Evolutionary conservation across 2,888 invertebrate genomes (phyloP).

Genomic region (Allophyes oxyacanthae): DNA sequence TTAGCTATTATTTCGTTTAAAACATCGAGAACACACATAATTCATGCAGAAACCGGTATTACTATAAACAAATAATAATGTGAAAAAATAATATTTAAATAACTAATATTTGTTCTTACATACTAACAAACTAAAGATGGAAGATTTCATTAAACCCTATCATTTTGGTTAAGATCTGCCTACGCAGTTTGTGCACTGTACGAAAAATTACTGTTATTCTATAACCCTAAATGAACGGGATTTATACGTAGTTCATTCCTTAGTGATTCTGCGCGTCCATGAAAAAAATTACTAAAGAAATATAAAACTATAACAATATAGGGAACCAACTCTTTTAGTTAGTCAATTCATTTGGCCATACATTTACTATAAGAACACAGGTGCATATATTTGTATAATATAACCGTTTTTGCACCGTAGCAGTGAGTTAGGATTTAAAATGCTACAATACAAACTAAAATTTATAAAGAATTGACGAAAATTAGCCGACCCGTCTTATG

Average conservation of each 20-base stretch:
- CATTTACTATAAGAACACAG: slow-evolving; percentile 63
- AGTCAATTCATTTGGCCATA: slow-evolving; percentile 73
- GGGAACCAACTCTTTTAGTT: slow-evolving; percentile 62
- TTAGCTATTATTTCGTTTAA: slow-evolving; percentile 2
- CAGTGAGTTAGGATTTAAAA: slow-evolving; percentile 53
- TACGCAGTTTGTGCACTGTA: slow-evolving; percentile 75
- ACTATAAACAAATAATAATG: slow-evolving; percentile 54
- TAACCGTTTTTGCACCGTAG: slow-evolving; percentile 52
- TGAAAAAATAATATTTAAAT: slow-evolving; percentile 60
- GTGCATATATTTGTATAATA: slow-evolving; percentile 58
- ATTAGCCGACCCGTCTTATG: slow-evolving; percentile 56
- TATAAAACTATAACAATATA: slow-evolving; percentile 35
- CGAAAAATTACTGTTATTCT: slow-evolving; percentile 27
- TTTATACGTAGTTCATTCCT: slow-evolving; percentile 10
- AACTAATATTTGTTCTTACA: slow-evolving; percentile 70
- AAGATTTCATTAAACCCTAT: slow-evolving; percentile 72
- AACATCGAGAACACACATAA: neutral
- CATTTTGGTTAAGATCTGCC: slow-evolving; percentile 72
- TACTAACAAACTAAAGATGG: slow-evolving; percentile 77
- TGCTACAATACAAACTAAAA: slow-evolving; percentile 66
- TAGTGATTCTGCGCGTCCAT: slow-evolving; percentile 44
- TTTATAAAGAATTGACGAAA: slow-evolving; percentile 75
- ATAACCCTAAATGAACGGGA: slow-evolving; percentile 9
- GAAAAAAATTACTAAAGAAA: slow-evolving; percentile 52
- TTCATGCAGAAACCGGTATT: slow-evolving; percentile 45